A percentile compares a stretch with the other conserved stretches of the same genome.
Conservation (phyloP, 2,113 vertebrate species). For the Lampris megalopsis region DNA sequence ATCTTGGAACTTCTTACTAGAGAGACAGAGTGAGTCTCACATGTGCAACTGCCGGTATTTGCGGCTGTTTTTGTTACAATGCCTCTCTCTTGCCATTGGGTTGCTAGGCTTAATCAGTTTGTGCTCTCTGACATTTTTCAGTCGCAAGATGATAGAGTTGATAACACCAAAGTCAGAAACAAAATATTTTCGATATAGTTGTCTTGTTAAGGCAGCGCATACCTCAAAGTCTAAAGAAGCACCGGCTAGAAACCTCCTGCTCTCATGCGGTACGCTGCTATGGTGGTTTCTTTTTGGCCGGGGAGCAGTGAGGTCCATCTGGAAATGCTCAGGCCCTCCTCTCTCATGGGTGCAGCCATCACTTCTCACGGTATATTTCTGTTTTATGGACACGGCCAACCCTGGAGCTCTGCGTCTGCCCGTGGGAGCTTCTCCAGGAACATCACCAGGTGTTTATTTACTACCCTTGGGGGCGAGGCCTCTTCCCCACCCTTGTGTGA, state of each 20-base stretch:
- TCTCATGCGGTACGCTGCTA: not conserved
- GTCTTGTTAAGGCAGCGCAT: conserved; percentile 28
- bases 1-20: too few species aligned
- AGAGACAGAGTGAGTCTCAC: too few species aligned
- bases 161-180: conserved; percentile 6
- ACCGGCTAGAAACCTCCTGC: not conserved
- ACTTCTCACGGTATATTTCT: conserved; percentile 72
- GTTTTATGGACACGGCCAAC: conserved; percentile 73
- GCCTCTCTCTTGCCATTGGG: not conserved
- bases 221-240: conserved; percentile 17
- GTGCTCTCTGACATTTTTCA: not conserved
- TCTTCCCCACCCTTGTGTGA: conserved; percentile 53
- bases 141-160: conserved; percentile 1
- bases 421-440: conserved; percentile 68
- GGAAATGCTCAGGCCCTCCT: conserved; percentile 70
- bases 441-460: conserved; percentile 76
- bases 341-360: conserved; percentile 69
- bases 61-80: not conserved
- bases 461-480: conserved; percentile 63
- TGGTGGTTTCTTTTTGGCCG: conserved; percentile 34
- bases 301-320: conserved; percentile 68
- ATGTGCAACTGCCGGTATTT: too few species aligned
- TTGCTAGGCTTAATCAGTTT: conserved; percentile 7
- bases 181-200: conserved; percentile 10
- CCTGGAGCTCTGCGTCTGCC: conserved; percentile 66